Conservation (phyloP, 1,140 invertebrate species). For the Dolichoris vasculosae region DNA sequence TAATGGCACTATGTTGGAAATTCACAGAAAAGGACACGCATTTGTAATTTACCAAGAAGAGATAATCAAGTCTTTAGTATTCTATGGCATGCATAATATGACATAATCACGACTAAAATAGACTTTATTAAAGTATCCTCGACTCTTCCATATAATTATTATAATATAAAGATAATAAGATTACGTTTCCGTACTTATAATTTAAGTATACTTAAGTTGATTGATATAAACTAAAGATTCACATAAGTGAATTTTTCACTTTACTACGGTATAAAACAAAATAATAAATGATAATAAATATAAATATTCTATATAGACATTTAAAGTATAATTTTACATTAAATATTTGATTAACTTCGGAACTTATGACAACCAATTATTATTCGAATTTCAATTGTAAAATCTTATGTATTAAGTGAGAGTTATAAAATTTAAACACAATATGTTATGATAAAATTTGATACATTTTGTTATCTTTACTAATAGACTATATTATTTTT, state of each 20-base stretch:
- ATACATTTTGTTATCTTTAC: too few relatives aligned
- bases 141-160: constrained; percentile 48
- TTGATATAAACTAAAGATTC: background rate
- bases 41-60: constrained; percentile 71
- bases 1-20: background rate
- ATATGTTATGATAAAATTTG: too few relatives aligned
- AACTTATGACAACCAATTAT: too few relatives aligned
- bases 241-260: background rate
- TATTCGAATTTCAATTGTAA: too few relatives aligned
- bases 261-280: background rate
- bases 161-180: background rate
- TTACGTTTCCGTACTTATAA: background rate
- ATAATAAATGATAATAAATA: background rate
- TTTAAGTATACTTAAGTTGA: background rate
- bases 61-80: constrained; percentile 56
- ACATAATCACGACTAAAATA: constrained; percentile 73
- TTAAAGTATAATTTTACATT: too few relatives aligned
- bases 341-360: too few relatives aligned
- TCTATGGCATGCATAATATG: constrained; percentile 73
- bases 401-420: too few relatives aligned
- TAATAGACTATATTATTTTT: too few relatives aligned
- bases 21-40: constrained; percentile 43
- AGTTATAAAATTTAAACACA: too few relatives aligned
- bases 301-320: too few relatives aligned
- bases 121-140: constrained; percentile 67